Evolutionary conservation across 2,113 vertebrate genomes (phyloP).

Genomic region (Albula glossodonta): DNA sequence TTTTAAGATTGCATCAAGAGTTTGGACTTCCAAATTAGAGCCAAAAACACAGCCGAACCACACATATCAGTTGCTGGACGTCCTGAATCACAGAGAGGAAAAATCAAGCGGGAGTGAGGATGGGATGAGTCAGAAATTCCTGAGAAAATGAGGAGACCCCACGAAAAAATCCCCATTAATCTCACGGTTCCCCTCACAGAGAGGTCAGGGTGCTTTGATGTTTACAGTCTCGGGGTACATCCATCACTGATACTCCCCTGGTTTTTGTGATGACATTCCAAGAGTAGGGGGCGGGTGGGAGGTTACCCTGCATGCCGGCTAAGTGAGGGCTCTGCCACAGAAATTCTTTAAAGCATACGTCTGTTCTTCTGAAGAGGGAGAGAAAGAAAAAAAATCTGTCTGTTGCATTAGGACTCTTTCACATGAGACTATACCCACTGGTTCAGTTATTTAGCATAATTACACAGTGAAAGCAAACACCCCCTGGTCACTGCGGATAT

Average conservation of each 20-base stretch:
- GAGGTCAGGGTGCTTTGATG: conserved; percentile 33
- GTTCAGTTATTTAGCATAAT: conserved; percentile 7
- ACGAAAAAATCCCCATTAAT: conserved; percentile 6
- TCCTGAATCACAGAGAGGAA: background rate
- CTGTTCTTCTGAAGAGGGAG: no score
- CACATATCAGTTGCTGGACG: background rate
- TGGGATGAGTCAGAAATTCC: background rate
- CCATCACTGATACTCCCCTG: conserved; percentile 24
- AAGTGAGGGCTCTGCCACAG: background rate
- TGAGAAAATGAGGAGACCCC: background rate
- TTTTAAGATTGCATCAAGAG: no score
- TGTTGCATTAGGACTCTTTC: background rate
- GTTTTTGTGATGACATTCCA: background rate
- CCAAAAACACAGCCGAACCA: background rate
- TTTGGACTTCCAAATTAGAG: no score
- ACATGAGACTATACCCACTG: background rate
- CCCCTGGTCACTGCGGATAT: background rate
- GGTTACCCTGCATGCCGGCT: background rate
- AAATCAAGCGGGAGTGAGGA: background rate
- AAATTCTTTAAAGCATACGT: background rate
- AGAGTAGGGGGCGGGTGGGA: background rate
- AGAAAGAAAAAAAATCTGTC: background rate
- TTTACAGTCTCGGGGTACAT: conserved; percentile 24
- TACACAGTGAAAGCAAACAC: background rate
- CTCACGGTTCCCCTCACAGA: conserved; percentile 14